Evolutionary conservation across 2,888 invertebrate genomes (phyloP), one percentile per base, ranked within the genome.

Genomic region (Mayetiola destructor): DNA sequence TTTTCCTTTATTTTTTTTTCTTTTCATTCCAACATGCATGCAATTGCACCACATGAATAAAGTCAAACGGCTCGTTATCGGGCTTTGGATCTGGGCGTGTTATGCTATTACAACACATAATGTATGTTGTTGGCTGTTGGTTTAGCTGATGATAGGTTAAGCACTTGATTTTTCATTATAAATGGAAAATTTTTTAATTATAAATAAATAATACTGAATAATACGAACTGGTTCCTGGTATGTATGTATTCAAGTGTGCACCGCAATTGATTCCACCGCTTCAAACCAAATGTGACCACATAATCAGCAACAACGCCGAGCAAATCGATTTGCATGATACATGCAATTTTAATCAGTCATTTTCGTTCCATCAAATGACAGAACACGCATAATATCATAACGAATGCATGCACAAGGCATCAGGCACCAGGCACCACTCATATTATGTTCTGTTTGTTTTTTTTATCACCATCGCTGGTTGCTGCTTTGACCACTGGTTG

Each of bases 251-350:
- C 20, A 18, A 18, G 6, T 4, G 27, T 48, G 27, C 27, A 9
- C n/a, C n/a, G n/a, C n/a, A n/a, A n/a, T n/a, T n/a, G n/a, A n/a
- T n/a, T n/a, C n/a, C n/a, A n/a, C n/a, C n/a, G n/a, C n/a, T n/a
- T n/a, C n/a, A n/a, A n/a, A n/a, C n/a, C n/a, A n/a, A n/a, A n/a
- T 48, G 32, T 27, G 27, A 27, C n/a, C 6, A 12, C 27, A 48
- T 16, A 48, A 48, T 48, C 48, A 27, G 10, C 23, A 39, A 4
- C 42, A 21, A n/a, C 48, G 48, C 23, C 27, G 27, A 48, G 48
- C 48, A 48, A 48, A 48, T 48, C 48, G 48, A 48, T 48, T 48
- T 48, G 48, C 48, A 48, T 48, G 48, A 48, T 48, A 48, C 48
- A 48, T 48, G 48, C 48, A 48, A 48, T 48, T 48, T 48, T 48